phyloP scores from a whole-genome alignment of 1,140 invertebrate genomes.

The Pogonognathellus flavescens region DNA sequence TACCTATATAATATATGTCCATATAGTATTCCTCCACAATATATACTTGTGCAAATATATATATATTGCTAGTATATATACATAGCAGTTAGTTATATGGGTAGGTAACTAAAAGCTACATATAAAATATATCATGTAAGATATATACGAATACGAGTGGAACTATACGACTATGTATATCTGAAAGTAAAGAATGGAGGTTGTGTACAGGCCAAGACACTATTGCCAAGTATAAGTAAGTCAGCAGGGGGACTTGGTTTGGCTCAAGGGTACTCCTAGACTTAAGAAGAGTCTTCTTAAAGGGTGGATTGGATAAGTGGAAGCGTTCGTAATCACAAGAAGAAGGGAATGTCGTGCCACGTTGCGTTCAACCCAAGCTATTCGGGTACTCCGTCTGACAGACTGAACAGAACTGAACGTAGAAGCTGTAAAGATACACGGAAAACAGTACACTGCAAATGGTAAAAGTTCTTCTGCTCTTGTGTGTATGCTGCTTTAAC shows the following conservation, averaged over 20 bases:
- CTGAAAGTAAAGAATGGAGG: neutral
- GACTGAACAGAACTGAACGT: slow-evolving; percentile 27
- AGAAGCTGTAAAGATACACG: neutral
- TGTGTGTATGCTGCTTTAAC: neutral
- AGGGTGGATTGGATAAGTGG: slow-evolving; percentile 35
- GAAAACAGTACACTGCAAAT: slow-evolving; percentile 4
- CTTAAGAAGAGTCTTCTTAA: slow-evolving; percentile 48
- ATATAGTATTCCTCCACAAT: too few species aligned
- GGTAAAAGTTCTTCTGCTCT: slow-evolving; percentile 44
- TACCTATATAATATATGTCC: too few species aligned
- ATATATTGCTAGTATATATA: too few species aligned
- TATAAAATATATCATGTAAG: too few species aligned
- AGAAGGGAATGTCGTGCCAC: neutral
- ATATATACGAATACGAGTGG: too few species aligned
- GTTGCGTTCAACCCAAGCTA: neutral
- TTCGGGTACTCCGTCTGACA: slow-evolving; percentile 34
- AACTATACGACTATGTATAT: too few species aligned
- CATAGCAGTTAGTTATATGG: too few species aligned
- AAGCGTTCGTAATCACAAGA: neutral
- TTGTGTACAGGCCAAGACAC: neutral
- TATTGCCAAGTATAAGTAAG: neutral
- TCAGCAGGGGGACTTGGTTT: slow-evolving; percentile 22
- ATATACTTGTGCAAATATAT: too few species aligned
- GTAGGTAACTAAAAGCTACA: too few species aligned
- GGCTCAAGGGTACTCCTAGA: slow-evolving; percentile 32